Evolutionary conservation across 53 echinoderm and acorn worm genomes (phyloP), one percentile per base, ranked within the genome.

Genomic region (Arbacia lixula): DNA sequence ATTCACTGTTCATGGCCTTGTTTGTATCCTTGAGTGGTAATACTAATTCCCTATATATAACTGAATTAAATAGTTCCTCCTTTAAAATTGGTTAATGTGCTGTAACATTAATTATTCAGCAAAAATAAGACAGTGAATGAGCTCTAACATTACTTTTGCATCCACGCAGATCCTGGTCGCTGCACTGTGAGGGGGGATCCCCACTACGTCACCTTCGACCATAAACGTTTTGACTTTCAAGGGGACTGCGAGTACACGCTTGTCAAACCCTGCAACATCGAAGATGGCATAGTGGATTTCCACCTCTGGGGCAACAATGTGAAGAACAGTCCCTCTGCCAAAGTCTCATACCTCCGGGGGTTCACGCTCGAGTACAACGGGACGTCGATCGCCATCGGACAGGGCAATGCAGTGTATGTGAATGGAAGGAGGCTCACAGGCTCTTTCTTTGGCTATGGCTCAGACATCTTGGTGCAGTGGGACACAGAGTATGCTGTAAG

Each of bases 231-330:
- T 60, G 66, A 87, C 83, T 94, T 89, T 83, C 91, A 89, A 49
- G 94, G 94, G 22, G 89, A 89, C 22, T 92, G 91, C 42, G 58
- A 77, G 58, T 94, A 94, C 81, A 87, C 78, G 36, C 63, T 93
- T 24, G 83, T 86, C 38, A 81, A 66, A 30, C 74, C 61, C 20
- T 92, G 92, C 58, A 56, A 86, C 57, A 75, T 68, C 33, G 53
- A 72, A 0, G 19, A 75, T 12, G 57, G 38, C 40, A 28, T 84
- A 1, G 54, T 56, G 11, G 55, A 89, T 36, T 89, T 92, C 84
- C 83, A 72, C 14, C 68, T 69, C 29, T 58, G 81, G 68, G 41
- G 73, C 10, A 85, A 68, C 84, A 83, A 76, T 21, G 83, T 82
- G 51, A 89, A 89, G 83, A 79, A 56, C 40, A 81, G 56, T 17